These are phyloP conservation scores for Notarius lentiginosus DNA, from an alignment of 2,113 vertebrate genomes.

Conservation along the genomic window DNA sequence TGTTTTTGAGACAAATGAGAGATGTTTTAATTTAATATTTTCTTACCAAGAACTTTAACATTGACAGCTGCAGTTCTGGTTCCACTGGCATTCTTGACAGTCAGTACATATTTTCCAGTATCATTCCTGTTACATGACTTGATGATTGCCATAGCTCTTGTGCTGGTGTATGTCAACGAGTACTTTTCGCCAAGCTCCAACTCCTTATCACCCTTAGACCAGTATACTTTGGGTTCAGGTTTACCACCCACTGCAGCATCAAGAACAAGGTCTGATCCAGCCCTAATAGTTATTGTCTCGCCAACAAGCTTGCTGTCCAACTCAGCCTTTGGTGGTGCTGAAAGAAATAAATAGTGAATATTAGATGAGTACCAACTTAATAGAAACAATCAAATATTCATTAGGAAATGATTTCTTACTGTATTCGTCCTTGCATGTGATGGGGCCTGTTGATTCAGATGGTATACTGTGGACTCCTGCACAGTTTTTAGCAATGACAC, in stretches of 20 bases:
- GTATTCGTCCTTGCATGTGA: conserved; percentile 96
- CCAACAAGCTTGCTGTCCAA: conserved; percentile 87
- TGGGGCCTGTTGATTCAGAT: conserved; percentile 87
- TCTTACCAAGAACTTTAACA: conserved; percentile 95
- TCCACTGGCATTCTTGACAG: conserved; percentile 93
- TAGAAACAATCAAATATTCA: neutral
- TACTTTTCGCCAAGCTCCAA: conserved; percentile 92
- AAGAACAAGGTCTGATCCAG: conserved; percentile 93
- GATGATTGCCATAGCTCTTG: conserved; percentile 90
- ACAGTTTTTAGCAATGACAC: conserved; percentile 89
- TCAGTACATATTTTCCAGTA: conserved; percentile 89
- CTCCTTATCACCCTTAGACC: conserved; percentile 93
- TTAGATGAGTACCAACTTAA: conserved; percentile 5
- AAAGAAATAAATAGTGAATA: conserved; percentile 35
- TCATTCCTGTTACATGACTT: conserved; percentile 94
- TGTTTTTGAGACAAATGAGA: too few relatives aligned
- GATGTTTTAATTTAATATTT: neutral
- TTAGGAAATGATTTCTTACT: conserved; percentile 73
- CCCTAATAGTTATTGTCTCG: conserved; percentile 83
- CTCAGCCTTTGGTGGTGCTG: conserved; percentile 94
- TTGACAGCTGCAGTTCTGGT: conserved; percentile 84
- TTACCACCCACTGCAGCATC: conserved; percentile 94
- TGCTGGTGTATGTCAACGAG: conserved; percentile 90
- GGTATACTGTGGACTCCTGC: conserved; percentile 90
- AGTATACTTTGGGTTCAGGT: conserved; percentile 95